Evolutionary conservation across 2,888 invertebrate species (phyloP), one percentile per base, ranked within the genome.

Genomic region (Caenorhabditis uteleia): DNA sequence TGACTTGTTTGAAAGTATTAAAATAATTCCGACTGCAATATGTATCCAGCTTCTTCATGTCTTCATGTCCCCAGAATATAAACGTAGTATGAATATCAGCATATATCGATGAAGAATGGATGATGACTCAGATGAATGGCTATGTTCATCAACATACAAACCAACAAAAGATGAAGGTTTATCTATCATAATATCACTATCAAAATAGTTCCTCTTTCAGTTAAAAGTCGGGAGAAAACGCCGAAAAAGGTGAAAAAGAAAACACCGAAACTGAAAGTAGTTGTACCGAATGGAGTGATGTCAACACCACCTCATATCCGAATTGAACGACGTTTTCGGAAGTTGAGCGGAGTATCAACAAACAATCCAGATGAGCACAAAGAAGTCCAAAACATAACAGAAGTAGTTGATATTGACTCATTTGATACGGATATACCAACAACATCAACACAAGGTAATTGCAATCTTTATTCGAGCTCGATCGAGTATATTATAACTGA

Each of bases 111-210:
- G n/a, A 43, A 18, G 8, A 26, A 33, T 25, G 53, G 18, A 34
- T n/a, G n/a, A 64, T 20, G 46, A 57, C 3, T 50, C 50, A 16
- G 65, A 65, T 27, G 65, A 65, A 27, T 65, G 65, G 65, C 38
- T 65, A n/a, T 65, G 65, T 25, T 55, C 65, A 10, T 54, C 49
- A 8, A 65, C 54, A 16, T 49, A 65, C 25, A 44, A 38, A 12
- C 65, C 65, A 20, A 47, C 21, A 43, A 38, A 26, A n/a, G 34
- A 46, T 6, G 65, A 65, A 59, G 25, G 43, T 43, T 7, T 7
- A 16, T 38, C 7, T 29, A 14, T 7, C 7, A 29, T 29, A 10
- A 14, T 38, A 49, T 60, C n/a, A n/a, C n/a, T n/a, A n/a, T n/a
- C n/a, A n/a, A n/a, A n/a, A n/a, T n/a, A n/a, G n/a, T n/a, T n/a